Evolutionary conservation across 2,797 vertebrate genomes (phyloP), one percentile per base, ranked within the genome.

Genomic region (Merluccius polli): DNA sequence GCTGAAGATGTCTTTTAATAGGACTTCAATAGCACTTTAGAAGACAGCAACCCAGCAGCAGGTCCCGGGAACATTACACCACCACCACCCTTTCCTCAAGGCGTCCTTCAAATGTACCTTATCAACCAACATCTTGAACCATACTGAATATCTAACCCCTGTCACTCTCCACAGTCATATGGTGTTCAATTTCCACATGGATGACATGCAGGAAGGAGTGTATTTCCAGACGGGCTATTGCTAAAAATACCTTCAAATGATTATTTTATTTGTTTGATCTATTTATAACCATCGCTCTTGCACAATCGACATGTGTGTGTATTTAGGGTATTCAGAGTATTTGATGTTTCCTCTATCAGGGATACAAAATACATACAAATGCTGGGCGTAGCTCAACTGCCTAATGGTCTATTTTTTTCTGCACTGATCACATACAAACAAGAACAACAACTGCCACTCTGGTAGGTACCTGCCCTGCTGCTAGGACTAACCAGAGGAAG

Each of bases 31-130:
- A 63, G 52, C 52, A 63, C 52, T 27, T 27, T 11, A 27, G 52
- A 11, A 12, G 8, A 24, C 21, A 59, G 52, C 52, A n/a, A n/a
- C n/a, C 52, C 48, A 70, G 73, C 18, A 5, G 6, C 32, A 29
- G 41, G n/a, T 52, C n/a, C 29, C 12, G 10, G 4, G 70, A 78
- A 67, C 35, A 75, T 67, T 33, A 78, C 78, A 71, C 31, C 32
- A 71, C 59, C 70, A 41, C 27, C 6, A 0, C 30, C 35, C 59
- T 4, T 36, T 59, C 74, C 41, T 33, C 8, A 70, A n/a, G 32
- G 24, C 15, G 67, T 24, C 76, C 79, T 87, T 84, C 74, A 79
- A 32, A 65, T 29, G 10, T 41, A 71, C 33, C 30, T 24, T 21
- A 59, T 27, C 16, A 18, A 52, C 29, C 29, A 0, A 24, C 31